A percentile compares a stretch with the other conserved stretches of the same genome.
Evolutionary conservation across 2,113 vertebrate species (phyloP).

Genomic region (Ptilonorhynchus violaceus): DNA sequence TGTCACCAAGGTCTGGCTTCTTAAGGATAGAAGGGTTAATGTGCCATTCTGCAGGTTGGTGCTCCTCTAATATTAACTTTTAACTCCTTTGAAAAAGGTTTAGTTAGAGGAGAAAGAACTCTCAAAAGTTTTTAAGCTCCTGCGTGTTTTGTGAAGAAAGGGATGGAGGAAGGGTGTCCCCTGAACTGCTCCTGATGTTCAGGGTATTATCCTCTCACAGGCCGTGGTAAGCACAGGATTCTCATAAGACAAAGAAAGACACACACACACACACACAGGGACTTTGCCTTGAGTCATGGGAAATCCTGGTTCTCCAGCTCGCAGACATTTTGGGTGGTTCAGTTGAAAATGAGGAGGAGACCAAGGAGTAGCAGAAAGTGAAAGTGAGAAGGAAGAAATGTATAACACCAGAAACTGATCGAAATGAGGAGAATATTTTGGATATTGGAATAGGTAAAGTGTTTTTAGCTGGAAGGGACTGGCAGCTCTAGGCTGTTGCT

Average conservation of each 20-base stretch:
- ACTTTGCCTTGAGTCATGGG: not conserved
- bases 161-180: not conserved
- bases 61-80: not conserved
- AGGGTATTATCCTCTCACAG: not conserved
- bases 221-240: not conserved
- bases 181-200: not conserved
- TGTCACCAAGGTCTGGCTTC: not conserved
- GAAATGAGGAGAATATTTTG: not conserved
- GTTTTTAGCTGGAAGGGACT: not conserved
- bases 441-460: not conserved
- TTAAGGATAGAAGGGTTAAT: not conserved
- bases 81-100: not conserved
- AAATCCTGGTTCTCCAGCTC: not conserved
- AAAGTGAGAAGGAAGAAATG: not conserved
- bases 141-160: not conserved
- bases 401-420: not conserved
- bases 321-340: not conserved
- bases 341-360: not conserved
- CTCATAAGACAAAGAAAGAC: not conserved
- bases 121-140: not conserved
- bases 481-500: not conserved
- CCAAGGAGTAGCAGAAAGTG: not conserved
- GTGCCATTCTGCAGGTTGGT: not conserved
- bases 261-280: fast-evolving
- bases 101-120: not conserved